Percentiles rank a stretch among this genome's conserved stretches.
Conservation (phyloP, 2,113 vertebrate species). For the Pao palembangensis region DNA sequence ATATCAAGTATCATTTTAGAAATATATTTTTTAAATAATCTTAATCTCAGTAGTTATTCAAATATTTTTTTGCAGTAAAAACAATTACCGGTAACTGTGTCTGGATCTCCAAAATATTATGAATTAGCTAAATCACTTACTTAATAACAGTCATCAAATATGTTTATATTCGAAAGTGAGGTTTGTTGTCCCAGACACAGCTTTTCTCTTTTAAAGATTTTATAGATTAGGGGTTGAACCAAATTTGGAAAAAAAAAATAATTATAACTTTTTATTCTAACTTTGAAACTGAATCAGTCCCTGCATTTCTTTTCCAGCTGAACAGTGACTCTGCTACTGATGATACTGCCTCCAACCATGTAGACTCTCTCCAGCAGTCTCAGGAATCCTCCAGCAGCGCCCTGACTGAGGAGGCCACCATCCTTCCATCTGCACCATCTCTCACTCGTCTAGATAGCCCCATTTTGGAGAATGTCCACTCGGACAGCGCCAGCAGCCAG, state of each 20-base stretch:
- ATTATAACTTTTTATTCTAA: background rate
- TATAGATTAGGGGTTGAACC: no score
- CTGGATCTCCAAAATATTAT: no score
- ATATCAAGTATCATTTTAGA: constrained; percentile 27
- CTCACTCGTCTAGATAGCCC: constrained; percentile 83
- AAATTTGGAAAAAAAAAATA: no score
- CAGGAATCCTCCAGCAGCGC: constrained; percentile 88
- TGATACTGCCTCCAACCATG: constrained; percentile 83
- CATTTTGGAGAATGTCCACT: constrained; percentile 85
- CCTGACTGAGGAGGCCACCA: constrained; percentile 83
- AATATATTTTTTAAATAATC: no score
- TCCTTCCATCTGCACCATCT: constrained; percentile 68
- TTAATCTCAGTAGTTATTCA: no score
- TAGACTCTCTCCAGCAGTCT: constrained; percentile 86
- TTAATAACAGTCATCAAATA: no score
- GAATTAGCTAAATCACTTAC: no score
- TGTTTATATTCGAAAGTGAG: no score
- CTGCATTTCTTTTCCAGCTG: constrained; percentile 70
- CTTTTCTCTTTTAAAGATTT: background rate
- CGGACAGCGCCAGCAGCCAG: constrained; percentile 95
- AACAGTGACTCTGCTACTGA: constrained; percentile 86
- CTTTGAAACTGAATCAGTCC: background rate
- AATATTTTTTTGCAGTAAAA: no score
- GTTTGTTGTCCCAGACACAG: background rate
- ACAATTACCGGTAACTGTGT: no score